These are phyloP conservation scores for Eilema sororculum DNA, from an alignment of 2,888 invertebrate genomes.

Conservation along the genomic window DNA sequence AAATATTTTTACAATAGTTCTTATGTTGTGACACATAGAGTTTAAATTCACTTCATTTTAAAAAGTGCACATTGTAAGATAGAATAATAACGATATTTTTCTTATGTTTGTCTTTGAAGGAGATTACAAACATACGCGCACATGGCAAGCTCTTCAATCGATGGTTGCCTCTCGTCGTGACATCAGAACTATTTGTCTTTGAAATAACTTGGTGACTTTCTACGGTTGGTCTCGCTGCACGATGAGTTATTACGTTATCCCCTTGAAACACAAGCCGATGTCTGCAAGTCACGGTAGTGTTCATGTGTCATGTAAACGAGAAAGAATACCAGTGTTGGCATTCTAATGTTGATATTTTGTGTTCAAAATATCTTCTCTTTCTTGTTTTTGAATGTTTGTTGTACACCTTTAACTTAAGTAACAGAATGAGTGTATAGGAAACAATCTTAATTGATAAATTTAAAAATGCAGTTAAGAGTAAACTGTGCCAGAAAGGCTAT, in stretches of 20 bases:
- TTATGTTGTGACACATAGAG: constrained; percentile 30
- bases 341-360: constrained; percentile 3
- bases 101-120: constrained; percentile 82
- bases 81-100: constrained; percentile 79
- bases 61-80: constrained; percentile 37
- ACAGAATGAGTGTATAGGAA: background rate
- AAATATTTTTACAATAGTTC: constrained; percentile 11
- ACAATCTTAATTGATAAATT: too few species aligned
- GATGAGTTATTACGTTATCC: constrained; percentile 74
- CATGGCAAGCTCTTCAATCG: constrained; percentile 74
- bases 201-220: constrained; percentile 80
- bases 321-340: constrained; percentile 30
- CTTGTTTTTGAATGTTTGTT: background rate
- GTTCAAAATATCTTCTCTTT: background rate
- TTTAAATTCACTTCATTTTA: constrained; percentile 41
- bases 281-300: constrained; percentile 62
- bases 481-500: too few species aligned
- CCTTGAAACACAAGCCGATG: constrained; percentile 64
- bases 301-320: constrained; percentile 59
- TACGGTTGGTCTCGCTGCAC: constrained; percentile 58
- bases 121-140: constrained; percentile 80
- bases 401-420: background rate
- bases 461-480: too few species aligned
- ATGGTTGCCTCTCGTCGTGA: constrained; percentile 70
- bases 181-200: constrained; percentile 83